Conservation (phyloP, 2,113 vertebrate genomes). For the Dissostichus mawsoni region DNA sequence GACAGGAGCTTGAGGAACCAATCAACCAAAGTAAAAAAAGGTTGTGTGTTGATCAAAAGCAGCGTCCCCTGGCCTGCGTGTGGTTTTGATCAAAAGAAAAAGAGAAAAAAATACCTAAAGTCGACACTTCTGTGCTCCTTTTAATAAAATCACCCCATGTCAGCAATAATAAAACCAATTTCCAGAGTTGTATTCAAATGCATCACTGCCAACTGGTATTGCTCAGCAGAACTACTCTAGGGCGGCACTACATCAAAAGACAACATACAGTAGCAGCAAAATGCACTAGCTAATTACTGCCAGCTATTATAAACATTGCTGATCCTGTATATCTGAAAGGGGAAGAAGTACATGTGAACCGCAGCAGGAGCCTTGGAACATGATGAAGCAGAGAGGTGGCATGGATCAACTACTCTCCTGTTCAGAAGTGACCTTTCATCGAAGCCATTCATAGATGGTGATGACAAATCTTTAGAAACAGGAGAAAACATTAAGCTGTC, state of each 20-base stretch:
- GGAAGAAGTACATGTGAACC: not conserved
- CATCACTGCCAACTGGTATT: constrained; percentile 26
- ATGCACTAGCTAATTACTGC: constrained; percentile 25
- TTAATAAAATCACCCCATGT: not conserved
- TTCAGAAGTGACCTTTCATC: constrained; percentile 30
- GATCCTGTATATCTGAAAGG: constrained; percentile 12
- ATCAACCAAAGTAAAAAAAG: not conserved
- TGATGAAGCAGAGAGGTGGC: not conserved
- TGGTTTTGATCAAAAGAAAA: not conserved
- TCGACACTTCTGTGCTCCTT: not conserved
- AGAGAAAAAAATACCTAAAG: not conserved
- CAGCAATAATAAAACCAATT: constrained; percentile 25
- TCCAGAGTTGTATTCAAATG: constrained; percentile 1
- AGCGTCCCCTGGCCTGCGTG: not conserved
- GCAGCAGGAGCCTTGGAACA: constrained; percentile 4
- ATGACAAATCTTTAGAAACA: constrained; percentile 5
- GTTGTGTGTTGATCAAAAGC: constrained; percentile 1
- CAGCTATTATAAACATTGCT: constrained; percentile 19
- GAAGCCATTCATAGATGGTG: constrained; percentile 8
- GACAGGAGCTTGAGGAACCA: constrained; percentile 21
- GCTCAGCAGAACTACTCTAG: constrained; percentile 4
- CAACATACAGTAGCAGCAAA: constrained; percentile 3
- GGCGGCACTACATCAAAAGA: constrained; percentile 22
- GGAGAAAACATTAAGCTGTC: constrained; percentile 6
- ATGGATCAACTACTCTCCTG: constrained; percentile 2